Base-by-base conservation (phyloP, 2,113 vertebrate genomes). In the Chionomys nivalis region DNA sequence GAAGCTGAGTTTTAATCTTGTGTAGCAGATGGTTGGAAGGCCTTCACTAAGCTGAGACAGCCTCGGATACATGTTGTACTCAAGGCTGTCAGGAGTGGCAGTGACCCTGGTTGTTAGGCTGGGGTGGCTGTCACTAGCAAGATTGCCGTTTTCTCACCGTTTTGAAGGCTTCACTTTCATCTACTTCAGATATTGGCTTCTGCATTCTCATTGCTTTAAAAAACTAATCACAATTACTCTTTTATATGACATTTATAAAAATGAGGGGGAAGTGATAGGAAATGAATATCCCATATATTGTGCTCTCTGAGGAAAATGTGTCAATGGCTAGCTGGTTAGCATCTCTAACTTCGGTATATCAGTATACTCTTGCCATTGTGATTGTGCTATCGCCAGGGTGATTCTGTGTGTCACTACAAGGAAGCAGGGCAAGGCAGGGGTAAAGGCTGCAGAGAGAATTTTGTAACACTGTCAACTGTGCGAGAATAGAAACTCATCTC, bases 201-300 rank as follows among this genome's bases (percentile, higher is more conserved):
- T 90, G 47, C 63, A 1, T 63, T 90, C n/a, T 73, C 19, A 52
- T 28, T 90, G 31, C 61, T 75, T 89, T 87, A 49, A 63, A 91
- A 91, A 88, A 63, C 28, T 79, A 87, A 6, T 44, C 19, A 52
- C 87, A 39, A 90, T 77, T 89, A 65, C 19, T 94, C 3, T 73
- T 96, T 86, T 88, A 72, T 78, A 11, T 89, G 65, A 55, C 61
- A 39, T 49, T 96, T 87, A 61, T 90, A n/a, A 78, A 94, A 91
- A 82, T 17, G 8, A 68, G 17, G 73, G 14, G 36, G 36, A 83
- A 86, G 21, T 76, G 42, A 55, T 70, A 85, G 42, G 36, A 88
- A 79, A 88, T 61, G 42, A 76, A 10, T 70, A 58, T 65, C 8
- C 92, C 6, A 52, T 31, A 11, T 75, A 63, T 68, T 85, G 94